A percentile compares a stretch with the other conserved stretches of the same genome.
phyloP scores from a whole-genome alignment of 2,113 vertebrate species.

The Callorhinus ursinus region DNA sequence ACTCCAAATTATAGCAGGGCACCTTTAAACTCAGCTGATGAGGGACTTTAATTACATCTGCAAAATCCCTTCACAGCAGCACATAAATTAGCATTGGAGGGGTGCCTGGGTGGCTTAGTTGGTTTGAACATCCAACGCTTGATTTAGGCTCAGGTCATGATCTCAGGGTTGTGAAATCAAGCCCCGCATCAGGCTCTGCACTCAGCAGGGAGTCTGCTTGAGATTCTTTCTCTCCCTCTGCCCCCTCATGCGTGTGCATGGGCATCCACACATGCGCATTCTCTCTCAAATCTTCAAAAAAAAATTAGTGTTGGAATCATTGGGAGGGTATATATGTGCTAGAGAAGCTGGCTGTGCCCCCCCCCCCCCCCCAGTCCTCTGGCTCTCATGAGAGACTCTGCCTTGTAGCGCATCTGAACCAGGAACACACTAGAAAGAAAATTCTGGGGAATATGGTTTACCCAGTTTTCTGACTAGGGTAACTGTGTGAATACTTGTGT shows the following conservation, averaged over 20 bases:
- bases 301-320: not conserved
- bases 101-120: not conserved
- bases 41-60: not conserved
- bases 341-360: not conserved
- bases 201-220: too few relatives aligned
- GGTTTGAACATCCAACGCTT: not conserved
- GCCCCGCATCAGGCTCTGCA: too few relatives aligned
- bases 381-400: not conserved
- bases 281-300: not conserved
- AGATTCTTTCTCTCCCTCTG: not conserved
- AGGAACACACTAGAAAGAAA: not conserved
- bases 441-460: not conserved
- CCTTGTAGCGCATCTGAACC: not conserved
- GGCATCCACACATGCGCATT: not conserved
- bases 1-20: not conserved
- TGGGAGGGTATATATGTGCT: not conserved
- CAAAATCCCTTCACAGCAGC: not conserved
- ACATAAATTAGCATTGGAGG: not conserved
- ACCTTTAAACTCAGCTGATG: not conserved
- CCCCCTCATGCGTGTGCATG: not conserved
- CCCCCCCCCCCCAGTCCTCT: not conserved
- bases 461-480: not conserved
- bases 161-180: not conserved
- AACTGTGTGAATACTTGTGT: not conserved
- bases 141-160: not conserved